Base-by-base conservation (phyloP, 1,140 invertebrate species). In the Bombus balteatus region DNA sequence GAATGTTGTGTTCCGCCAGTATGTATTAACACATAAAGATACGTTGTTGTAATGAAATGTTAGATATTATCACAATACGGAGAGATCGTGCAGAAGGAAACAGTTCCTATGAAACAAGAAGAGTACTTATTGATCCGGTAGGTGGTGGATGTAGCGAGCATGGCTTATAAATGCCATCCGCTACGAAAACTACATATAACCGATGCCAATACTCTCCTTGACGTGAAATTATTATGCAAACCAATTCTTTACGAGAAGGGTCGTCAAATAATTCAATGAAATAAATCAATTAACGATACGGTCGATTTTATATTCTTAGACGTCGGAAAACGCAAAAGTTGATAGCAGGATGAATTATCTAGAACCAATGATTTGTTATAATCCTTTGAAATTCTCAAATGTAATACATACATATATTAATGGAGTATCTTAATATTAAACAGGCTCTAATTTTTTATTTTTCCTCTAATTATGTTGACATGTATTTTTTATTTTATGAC, bases 121-220 rank as follows among this genome's bases (percentile, higher is more conserved):
- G 85, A 87, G 74, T 57, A 59, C 59, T 87, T 87, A 87, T 88
- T 83, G 87, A 88, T 88, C 85, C 68, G 83, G 39, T 77, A 73
- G 65, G 37, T 57, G 47, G 66, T 84, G 37, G 62, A 87, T 87
- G 70, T 76, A 87, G 53, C 81, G 39, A 78, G 34, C 68, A 32
- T 4, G 68, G 59, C 75, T 86, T 76, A 62, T 76, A 82, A 83
- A 86, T 76, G 80, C 72, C 65, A 78, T 79, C 75, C 57, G n/a
- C 57, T 37, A 28, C 73, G 81, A 76, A 87, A 87, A 87, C 70
- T 83, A 62, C 28, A 10, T 12, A 77, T 87, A 83, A 87, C 66
- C 32, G 41, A 57, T 59, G 41, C 62, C 66, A 59, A 68, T 78
- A 57, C 66, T 43, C 41, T 59, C 34, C 65, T 73, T 80, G 66